Conservation (phyloP, 1,140 invertebrate species). For the Temnothorax nylanderi region DNA sequence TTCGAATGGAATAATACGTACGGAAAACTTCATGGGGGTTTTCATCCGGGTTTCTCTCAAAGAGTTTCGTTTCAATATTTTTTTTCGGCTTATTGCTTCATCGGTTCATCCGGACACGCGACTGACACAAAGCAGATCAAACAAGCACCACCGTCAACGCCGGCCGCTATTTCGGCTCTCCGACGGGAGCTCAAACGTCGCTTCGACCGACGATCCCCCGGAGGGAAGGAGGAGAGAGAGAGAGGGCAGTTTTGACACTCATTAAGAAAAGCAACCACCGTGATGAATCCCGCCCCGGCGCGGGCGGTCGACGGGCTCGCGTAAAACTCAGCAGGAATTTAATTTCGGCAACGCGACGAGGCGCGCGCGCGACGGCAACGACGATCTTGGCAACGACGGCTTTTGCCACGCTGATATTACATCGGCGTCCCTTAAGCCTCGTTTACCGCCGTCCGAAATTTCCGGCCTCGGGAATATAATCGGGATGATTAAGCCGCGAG, state of each 20-base stretch:
- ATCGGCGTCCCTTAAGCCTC: constrained; percentile 57
- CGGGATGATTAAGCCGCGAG: neutral
- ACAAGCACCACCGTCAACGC: constrained; percentile 5
- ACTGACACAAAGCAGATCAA: constrained; percentile 44
- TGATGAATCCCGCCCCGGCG: constrained; percentile 41
- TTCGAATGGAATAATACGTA: neutral
- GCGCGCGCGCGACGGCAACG: neutral
- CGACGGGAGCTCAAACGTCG: constrained; percentile 18
- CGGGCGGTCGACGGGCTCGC: neutral
- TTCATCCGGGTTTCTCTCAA: neutral
- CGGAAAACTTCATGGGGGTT: neutral
- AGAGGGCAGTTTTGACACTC: constrained; percentile 61
- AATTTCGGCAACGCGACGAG: constrained; percentile 50
- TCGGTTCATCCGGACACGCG: neutral
- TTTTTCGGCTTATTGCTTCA: constrained; percentile 23
- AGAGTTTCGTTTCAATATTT: neutral
- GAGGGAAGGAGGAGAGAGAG: neutral
- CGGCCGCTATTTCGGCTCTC: constrained; percentile 13
- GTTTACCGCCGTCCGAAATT: constrained; percentile 65
- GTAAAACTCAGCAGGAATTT: constrained; percentile 68
- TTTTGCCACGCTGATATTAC: constrained; percentile 62
- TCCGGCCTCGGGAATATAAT: constrained; percentile 27
- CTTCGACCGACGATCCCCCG: neutral
- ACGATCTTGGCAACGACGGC: constrained; percentile 37
- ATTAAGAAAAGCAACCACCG: constrained; percentile 65